Conservation (phyloP, 2,113 vertebrate genomes). For the Dicerorhinus sumatrensis region DNA sequence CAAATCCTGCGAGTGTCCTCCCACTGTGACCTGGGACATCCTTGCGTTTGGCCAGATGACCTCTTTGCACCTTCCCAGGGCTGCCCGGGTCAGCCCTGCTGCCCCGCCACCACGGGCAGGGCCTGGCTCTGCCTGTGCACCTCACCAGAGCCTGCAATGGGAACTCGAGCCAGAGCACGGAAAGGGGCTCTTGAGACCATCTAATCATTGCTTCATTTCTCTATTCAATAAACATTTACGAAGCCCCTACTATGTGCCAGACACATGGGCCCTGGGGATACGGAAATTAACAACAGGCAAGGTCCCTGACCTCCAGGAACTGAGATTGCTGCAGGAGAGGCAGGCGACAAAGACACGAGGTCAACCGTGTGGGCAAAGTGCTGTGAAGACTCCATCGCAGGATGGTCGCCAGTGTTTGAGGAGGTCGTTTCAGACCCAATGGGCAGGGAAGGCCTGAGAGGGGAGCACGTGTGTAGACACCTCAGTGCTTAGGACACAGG, state of each 20-base stretch:
- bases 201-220: accelerated
- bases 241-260: not conserved
- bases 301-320: not conserved
- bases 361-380: not conserved
- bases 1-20: not conserved
- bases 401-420: not conserved
- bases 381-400: not conserved
- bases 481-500: not conserved
- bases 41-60: not conserved
- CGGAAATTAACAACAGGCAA: not conserved
- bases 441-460: not conserved
- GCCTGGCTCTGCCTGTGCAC: not conserved
- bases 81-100: not conserved
- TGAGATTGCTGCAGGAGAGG: not conserved
- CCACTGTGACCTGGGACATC: not conserved
- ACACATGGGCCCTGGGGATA: not conserved
- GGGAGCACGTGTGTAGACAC: not conserved
- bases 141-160: not conserved
- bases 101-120: not conserved
- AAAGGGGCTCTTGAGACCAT: not conserved
- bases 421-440: not conserved
- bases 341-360: not conserved
- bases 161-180: not conserved
- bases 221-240: not conserved
- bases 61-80: not conserved